Percentiles rank a stretch among this genome's conserved stretches.
These are phyloP conservation scores for Perizoma affinitatum DNA, from an alignment of 2,888 invertebrate species.

Conservation along the genomic window DNA sequence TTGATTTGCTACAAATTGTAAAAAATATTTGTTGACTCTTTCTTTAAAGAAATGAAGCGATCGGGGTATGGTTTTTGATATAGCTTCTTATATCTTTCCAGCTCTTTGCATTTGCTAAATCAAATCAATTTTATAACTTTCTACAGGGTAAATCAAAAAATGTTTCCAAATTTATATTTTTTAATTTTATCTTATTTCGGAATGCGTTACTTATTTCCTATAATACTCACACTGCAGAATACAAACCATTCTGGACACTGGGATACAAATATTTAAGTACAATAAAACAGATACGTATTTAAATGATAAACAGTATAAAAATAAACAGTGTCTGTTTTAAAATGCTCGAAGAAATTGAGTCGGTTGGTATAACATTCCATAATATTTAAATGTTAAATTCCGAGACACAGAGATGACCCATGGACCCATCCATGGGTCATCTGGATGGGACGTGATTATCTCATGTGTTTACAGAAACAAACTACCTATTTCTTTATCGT, in stretches of 20 bases:
- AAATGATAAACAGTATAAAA: slow-evolving; percentile 1
- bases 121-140: too few relatives aligned
- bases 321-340: slow-evolving; percentile 17
- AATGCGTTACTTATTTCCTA: slow-evolving; percentile 32
- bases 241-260: slow-evolving; percentile 35
- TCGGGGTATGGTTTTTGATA: too few relatives aligned
- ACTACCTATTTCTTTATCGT: slow-evolving; percentile 1
- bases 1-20: too few relatives aligned
- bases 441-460: too few relatives aligned
- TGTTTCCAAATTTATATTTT: background rate
- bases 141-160: background rate
- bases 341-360: slow-evolving; percentile 4
- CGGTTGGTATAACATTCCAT: background rate
- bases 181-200: slow-evolving; percentile 5
- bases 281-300: slow-evolving; percentile 17
- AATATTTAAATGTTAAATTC: background rate
- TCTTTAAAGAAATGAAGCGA: too few relatives aligned
- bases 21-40: too few relatives aligned
- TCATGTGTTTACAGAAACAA: background rate
- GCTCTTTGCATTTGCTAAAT: too few relatives aligned
- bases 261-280: slow-evolving; percentile 40
- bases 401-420: background rate
- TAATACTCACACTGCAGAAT: slow-evolving; percentile 53
- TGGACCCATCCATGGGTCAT: too few relatives aligned
- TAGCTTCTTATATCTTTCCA: too few relatives aligned